These are phyloP conservation scores for Poeciliopsis gracilis DNA, from an alignment of 2,797 vertebrate genomes.

Conservation along the genomic window DNA sequence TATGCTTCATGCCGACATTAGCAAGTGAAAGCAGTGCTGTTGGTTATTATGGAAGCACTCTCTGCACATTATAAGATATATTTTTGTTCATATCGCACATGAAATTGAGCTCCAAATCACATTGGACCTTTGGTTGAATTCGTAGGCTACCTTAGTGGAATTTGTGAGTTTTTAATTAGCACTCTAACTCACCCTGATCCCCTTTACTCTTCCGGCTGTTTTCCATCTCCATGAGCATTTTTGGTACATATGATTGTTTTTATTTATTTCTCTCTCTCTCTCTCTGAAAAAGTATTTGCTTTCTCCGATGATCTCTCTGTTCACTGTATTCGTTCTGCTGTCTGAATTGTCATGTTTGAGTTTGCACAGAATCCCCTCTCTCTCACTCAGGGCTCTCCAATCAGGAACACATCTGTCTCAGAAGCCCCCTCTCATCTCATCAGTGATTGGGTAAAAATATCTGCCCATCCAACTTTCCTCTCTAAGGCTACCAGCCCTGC, in stretches of 20 bases:
- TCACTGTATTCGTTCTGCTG: constrained; percentile 76
- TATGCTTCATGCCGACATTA: neutral
- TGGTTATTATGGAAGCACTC: neutral
- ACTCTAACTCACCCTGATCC: constrained; percentile 56
- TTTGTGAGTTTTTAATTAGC: neutral
- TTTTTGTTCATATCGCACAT: neutral
- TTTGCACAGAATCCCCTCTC: constrained; percentile 86
- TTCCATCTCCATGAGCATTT: constrained; percentile 69
- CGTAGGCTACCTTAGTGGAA: neutral
- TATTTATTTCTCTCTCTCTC: constrained; percentile 54
- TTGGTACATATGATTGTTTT: constrained; percentile 73
- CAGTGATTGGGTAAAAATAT: constrained; percentile 77
- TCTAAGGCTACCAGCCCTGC: constrained; percentile 56
- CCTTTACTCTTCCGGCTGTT: constrained; percentile 66
- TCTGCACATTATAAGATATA: neutral
- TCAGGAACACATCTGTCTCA: constrained; percentile 77
- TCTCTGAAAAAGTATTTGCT: constrained; percentile 72
- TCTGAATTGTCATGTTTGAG: constrained; percentile 81
- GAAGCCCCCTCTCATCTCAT: constrained; percentile 74
- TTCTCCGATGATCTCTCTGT: constrained; percentile 79
- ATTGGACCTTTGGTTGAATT: neutral
- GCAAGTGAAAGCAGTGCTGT: neutral
- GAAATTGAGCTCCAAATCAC: neutral
- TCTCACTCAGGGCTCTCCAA: constrained; percentile 84
- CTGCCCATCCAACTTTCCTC: constrained; percentile 57